Percentiles rank a stretch among this genome's conserved stretches.
These are phyloP conservation scores for Ceyx melanurus DNA, from an alignment of 2,113 vertebrate species.

Conservation along the genomic window DNA sequence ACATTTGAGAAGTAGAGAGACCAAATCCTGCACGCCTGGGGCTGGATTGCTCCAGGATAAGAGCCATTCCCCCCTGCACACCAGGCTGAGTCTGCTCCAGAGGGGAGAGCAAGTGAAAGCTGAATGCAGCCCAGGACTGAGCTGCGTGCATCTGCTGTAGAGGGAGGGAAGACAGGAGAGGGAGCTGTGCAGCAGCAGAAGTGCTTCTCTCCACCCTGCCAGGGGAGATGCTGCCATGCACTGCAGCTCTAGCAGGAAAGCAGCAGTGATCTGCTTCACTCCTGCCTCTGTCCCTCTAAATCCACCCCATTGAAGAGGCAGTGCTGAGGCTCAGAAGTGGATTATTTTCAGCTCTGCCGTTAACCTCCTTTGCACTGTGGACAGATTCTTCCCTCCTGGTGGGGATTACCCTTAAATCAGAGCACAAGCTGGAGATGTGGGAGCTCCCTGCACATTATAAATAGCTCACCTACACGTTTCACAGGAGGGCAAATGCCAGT, in stretches of 20 bases:
- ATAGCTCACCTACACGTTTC: constrained; percentile 7
- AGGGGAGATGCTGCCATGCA: neutral
- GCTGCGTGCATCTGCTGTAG: neutral
- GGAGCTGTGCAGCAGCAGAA: constrained; percentile 15
- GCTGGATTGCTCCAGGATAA: neutral
- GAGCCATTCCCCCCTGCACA: neutral
- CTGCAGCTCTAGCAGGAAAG: neutral
- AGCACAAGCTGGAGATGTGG: neutral
- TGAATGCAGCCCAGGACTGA: neutral
- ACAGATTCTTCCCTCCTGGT: neutral
- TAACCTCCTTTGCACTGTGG: neutral
- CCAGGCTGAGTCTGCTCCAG: neutral
- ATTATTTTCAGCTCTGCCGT: neutral
- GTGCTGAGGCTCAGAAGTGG: neutral
- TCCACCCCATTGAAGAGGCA: neutral
- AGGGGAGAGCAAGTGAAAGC: neutral
- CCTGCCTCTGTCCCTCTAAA: neutral
- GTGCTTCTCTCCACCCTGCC: neutral
- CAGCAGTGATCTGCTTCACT: neutral
- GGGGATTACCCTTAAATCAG: neutral
- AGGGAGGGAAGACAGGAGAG: constrained; percentile 17
- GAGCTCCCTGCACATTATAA: neutral
- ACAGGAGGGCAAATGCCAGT: neutral
- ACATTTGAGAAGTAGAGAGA: neutral
- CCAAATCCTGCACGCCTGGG: fast-evolving